phyloP scores from a whole-genome alignment of 2,888 invertebrate genomes.

The Chymomyza amoena region DNA sequence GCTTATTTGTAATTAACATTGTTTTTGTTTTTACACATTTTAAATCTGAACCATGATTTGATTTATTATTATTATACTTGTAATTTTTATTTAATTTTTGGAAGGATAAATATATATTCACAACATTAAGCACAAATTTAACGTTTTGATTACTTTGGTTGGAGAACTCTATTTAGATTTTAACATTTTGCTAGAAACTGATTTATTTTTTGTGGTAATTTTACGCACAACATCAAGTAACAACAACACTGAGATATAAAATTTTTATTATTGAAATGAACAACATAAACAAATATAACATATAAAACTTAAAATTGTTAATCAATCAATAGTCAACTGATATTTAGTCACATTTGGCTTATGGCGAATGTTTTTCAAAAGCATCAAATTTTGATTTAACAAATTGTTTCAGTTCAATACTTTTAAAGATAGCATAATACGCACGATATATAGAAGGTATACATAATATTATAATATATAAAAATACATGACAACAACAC shows the following conservation, averaged over 20 bases:
- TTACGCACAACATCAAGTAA: slow-evolving; percentile 72
- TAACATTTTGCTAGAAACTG: slow-evolving; percentile 20
- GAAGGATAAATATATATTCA: slow-evolving; percentile 31
- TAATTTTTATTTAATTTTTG: slow-evolving; percentile 21
- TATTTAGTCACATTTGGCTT: background rate
- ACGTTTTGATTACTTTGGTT: background rate
- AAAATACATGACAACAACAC: slow-evolving; percentile 36
- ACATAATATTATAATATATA: background rate
- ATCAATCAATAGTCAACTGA: background rate
- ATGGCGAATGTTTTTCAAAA: slow-evolving; percentile 16
- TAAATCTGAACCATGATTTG: too few species aligned
- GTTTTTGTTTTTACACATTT: slow-evolving; percentile 14
- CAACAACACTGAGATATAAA: slow-evolving; percentile 74
- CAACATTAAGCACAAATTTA: slow-evolving; percentile 47
- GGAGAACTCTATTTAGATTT: slow-evolving; percentile 14
- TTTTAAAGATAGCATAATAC: slow-evolving; percentile 1
- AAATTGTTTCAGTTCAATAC: background rate
- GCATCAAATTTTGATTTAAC: slow-evolving; percentile 37
- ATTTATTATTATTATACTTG: slow-evolving; percentile 10
- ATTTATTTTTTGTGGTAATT: slow-evolving; percentile 31
- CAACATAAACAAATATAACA: background rate
- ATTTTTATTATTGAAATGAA: slow-evolving; percentile 39
- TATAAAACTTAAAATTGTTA: slow-evolving; percentile 4
- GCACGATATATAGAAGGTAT: slow-evolving; percentile 17
- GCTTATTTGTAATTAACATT: slow-evolving; percentile 43